phyloP scores from a whole-genome alignment of 1,140 invertebrate genomes.

The Papilio helenus region DNA sequence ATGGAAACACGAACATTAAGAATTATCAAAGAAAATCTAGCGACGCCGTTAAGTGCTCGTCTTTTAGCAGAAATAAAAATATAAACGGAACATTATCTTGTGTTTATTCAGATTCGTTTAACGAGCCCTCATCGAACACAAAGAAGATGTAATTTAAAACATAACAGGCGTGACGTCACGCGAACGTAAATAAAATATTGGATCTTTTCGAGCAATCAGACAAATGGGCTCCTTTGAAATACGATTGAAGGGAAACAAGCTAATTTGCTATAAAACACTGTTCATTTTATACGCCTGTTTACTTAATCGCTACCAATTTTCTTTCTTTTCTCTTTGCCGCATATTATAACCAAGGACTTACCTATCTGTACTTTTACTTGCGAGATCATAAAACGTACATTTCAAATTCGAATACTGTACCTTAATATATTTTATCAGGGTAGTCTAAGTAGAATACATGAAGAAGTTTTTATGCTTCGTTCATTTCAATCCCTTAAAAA shows the following conservation, averaged over 20 bases:
- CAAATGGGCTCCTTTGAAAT: constrained; percentile 23
- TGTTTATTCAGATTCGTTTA: constrained; percentile 8
- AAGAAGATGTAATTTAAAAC: constrained; percentile 18
- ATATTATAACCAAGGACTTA: neutral
- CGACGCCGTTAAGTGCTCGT: neutral
- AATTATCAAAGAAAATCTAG: neutral
- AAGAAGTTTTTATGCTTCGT: too few species aligned
- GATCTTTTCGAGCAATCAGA: constrained; percentile 12
- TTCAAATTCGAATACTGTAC: too few species aligned
- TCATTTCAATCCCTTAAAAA: too few species aligned
- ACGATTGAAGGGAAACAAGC: constrained; percentile 6
- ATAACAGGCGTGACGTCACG: constrained; percentile 19
- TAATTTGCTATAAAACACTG: constrained; percentile 20
- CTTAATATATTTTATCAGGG: too few species aligned
- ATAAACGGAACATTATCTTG: neutral
- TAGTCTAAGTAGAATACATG: too few species aligned
- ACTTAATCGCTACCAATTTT: constrained; percentile 12
- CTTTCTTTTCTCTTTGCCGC: neutral
- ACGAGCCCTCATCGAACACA: neutral
- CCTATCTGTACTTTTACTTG: neutral
- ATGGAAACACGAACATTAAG: neutral
- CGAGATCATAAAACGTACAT: neutral
- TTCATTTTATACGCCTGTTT: constrained; percentile 21
- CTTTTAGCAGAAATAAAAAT: neutral
- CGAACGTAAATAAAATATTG: constrained; percentile 7